Percentiles rank a stretch among this genome's conserved stretches.
Evolutionary conservation across 2,113 vertebrate species (phyloP).

Genomic region (Actinemys pallida): DNA sequence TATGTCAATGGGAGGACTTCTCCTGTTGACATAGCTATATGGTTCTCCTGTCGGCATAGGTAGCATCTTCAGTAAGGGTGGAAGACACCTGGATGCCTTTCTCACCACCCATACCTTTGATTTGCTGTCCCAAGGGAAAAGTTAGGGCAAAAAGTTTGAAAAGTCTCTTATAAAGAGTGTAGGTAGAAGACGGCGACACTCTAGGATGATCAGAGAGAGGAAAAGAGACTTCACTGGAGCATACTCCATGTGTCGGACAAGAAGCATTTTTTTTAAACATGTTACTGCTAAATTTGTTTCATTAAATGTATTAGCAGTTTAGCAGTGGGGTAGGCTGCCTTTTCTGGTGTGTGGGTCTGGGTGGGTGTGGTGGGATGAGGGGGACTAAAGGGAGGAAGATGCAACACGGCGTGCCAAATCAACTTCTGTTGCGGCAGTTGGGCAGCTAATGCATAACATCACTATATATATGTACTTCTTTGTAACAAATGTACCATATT

Average conservation of each 20-base stretch:
- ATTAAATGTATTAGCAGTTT: background rate
- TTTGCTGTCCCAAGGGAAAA: background rate
- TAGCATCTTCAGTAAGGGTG: too few relatives aligned
- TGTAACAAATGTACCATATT: too few relatives aligned
- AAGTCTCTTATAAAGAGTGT: background rate
- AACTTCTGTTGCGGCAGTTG: too few relatives aligned
- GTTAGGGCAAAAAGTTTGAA: background rate
- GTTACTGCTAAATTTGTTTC: background rate
- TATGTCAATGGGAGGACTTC: too few relatives aligned
- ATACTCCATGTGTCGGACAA: background rate
- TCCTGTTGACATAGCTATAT: too few relatives aligned
- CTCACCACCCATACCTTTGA: background rate
- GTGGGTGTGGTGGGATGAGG: background rate
- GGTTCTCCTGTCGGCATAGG: too few relatives aligned
- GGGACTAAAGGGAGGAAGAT: too few relatives aligned
- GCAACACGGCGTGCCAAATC: too few relatives aligned
- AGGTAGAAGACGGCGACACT: background rate
- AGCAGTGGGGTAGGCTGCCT: background rate
- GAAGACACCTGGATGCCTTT: too few relatives aligned
- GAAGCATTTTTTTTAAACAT: background rate
- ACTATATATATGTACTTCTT: too few relatives aligned
- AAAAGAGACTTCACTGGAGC: background rate
- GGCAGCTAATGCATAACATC: too few relatives aligned
- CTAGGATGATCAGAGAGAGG: background rate
- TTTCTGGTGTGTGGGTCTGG: background rate